Base-by-base conservation (phyloP, 92 coral and sea anemone genomes). In the Parazoanthus darwini region DNA sequence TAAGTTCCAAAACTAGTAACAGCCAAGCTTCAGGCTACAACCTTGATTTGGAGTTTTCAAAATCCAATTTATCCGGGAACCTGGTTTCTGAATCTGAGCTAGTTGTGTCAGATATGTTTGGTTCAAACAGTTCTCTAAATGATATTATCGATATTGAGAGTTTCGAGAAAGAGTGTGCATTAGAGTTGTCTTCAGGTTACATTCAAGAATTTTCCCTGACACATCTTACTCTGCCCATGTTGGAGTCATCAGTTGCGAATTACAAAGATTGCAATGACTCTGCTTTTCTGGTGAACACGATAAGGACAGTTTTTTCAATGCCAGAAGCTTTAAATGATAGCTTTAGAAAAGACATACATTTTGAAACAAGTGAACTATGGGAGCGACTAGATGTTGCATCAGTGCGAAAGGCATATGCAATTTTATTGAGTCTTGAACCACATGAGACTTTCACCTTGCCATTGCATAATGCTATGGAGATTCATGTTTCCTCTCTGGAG, bases 271-370 rank as follows among this genome's bases (percentile, higher is more conserved):
- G 97, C 80, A 72, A 89, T 70, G 99, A 97, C 74, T 87, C 97
- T 0, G 91, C 99, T 66, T 97, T 97, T 86, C 96, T 97, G 66
- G 73, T 95, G 6, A 97, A 97, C 77, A 97, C 99, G 23, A 92
- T 97, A 79, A 91, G 99, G 88, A 97, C 99, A 39, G 99, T 97
- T 25, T 97, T 97, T 77, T 91, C 97, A 14, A 90, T 96, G 46
- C 92, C 96, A n/a, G 93, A 95, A 85, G 99, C 99, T 65, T 91
- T 97, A n/a, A 97, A 97, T 95, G 97, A 93, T 13, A 97, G 99
- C 81, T 97, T 97, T 67, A 90, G 90, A 42, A 85, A 80, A 46
- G 90, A 88, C 15, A 44, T 58, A 6, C 63, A 75, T 36, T 75
- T 37, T 79, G 92, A 72, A 72, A 35, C 39, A 39, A 85, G 84